Conservation (phyloP, 2,888 invertebrate species). For the Drosophila kanekoi region DNA sequence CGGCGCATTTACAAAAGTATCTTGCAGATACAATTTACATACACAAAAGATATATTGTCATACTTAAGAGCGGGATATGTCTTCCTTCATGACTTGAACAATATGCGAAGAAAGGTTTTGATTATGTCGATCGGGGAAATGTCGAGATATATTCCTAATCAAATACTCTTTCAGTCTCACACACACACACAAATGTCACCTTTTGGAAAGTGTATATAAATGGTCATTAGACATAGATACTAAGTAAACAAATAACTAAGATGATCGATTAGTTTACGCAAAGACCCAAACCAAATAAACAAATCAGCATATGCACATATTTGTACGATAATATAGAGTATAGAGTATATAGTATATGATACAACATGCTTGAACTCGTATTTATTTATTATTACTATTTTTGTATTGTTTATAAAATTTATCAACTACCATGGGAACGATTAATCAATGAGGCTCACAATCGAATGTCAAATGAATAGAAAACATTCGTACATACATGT, state of each 20-base stretch:
- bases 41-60: conserved; percentile 7
- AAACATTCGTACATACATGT: conserved; percentile 4
- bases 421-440: conserved; percentile 46
- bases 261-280: conserved; percentile 16
- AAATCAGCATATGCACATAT: not conserved
- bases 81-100: not conserved
- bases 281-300: conserved; percentile 5
- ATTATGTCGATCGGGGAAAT: not conserved
- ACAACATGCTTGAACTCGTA: not conserved
- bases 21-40: conserved; percentile 32
- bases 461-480: conserved; percentile 46
- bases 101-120: not conserved
- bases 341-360: not conserved
- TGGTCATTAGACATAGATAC: not conserved
- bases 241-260: not conserved
- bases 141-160: no score
- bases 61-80: conserved; percentile 15
- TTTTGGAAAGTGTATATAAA: not conserved
- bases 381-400: conserved; percentile 9
- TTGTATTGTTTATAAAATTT: conserved; percentile 35
- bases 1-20: conserved; percentile 54
- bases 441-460: conserved; percentile 49
- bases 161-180: no score
- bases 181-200: no score
- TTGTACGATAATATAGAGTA: not conserved